Conservation (phyloP, 1,140 invertebrate species). For the Coelopa frigida region DNA sequence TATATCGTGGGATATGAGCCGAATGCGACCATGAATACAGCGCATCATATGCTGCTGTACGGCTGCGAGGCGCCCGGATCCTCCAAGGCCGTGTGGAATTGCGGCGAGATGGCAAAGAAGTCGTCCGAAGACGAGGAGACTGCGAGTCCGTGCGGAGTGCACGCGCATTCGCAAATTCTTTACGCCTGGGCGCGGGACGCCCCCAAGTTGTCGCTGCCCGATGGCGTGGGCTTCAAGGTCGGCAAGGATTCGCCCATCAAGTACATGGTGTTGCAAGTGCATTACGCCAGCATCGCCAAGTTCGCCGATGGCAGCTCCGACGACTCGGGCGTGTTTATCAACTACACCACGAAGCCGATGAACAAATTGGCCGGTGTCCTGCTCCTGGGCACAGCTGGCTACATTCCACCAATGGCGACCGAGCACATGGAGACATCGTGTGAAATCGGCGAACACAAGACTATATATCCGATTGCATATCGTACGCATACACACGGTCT, state of each 20-base stretch:
- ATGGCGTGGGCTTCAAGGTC: slow-evolving; percentile 76
- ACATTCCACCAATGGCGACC: slow-evolving; percentile 59
- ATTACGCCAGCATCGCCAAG: slow-evolving; percentile 70
- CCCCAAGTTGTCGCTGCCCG: slow-evolving; percentile 72
- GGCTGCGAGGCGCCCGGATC: slow-evolving; percentile 82
- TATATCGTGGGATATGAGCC: slow-evolving; percentile 89
- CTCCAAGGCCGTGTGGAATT: slow-evolving; percentile 76
- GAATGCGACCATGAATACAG: slow-evolving; percentile 81
- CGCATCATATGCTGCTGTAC: slow-evolving; percentile 95
- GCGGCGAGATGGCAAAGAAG: slow-evolving; percentile 79
- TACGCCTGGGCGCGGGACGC: slow-evolving; percentile 98
- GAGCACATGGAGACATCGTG: slow-evolving; percentile 89
- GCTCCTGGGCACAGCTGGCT: slow-evolving; percentile 74
- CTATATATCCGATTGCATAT: slow-evolving; percentile 90
- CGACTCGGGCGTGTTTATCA: slow-evolving; percentile 71
- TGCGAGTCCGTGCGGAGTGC: slow-evolving; percentile 61
- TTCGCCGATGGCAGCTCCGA: slow-evolving; percentile 72
- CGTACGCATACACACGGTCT: slow-evolving; percentile 88
- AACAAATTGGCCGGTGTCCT: slow-evolving; percentile 81
- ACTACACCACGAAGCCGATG: slow-evolving; percentile 67
- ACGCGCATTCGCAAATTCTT: slow-evolving; percentile 67
- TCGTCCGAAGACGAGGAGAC: slow-evolving; percentile 43
- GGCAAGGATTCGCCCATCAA: slow-evolving; percentile 64
- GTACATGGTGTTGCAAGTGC: slow-evolving; percentile 86
- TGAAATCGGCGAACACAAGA: slow-evolving; percentile 68